Evolutionary conservation across 2,113 vertebrate species (phyloP), one percentile per base, ranked within the genome.

Genomic region (Mandrillus leucophaeus): DNA sequence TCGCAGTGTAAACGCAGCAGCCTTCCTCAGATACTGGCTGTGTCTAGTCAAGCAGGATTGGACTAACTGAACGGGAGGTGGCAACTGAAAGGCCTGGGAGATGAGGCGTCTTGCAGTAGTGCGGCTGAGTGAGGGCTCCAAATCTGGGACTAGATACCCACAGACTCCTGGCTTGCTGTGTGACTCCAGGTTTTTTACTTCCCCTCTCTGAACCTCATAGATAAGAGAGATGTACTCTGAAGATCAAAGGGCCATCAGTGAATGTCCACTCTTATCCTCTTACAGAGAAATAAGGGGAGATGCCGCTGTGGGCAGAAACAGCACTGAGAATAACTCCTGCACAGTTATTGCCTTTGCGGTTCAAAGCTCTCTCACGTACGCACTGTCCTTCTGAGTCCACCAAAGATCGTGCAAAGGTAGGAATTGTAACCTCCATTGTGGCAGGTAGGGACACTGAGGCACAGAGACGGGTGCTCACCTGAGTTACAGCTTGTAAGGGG

Each of bases 31-130:
- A 50, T 38, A 3, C 12, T 0, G 32, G 30, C 43, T 40, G 7
- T 2, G 8, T 8, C 61, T 32, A 14, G 27, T 64, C 61, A 32
- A 27, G 30, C 61, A 30, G 50, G 22, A 48, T 0, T 2, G 2
- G 43, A 25, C 27, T 2, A 45, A 7, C 30, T 0, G 3, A n/a
- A n/a, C 0, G 0, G 32, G 35, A 20, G 8, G 0, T 0, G 1
- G 11, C 2, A 1, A 22, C 61, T 43, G 6, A 68, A 17, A 9
- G 2, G 30, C 17, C 38, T 4, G 6, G 48, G 17, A 30, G 57
- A 73, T 72, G 45, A 20, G 18, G 2, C 0, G 0, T n/a, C 38
- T 32, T 4, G 8, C 1, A 5, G 6, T 64, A 32, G 3, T 2
- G 6, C 1, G 0, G 14, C 45, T 23, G 3, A 0, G 17, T 27